phyloP scores from a whole-genome alignment of 2,888 invertebrate genomes.

The Conops quadrifasciatus region DNA sequence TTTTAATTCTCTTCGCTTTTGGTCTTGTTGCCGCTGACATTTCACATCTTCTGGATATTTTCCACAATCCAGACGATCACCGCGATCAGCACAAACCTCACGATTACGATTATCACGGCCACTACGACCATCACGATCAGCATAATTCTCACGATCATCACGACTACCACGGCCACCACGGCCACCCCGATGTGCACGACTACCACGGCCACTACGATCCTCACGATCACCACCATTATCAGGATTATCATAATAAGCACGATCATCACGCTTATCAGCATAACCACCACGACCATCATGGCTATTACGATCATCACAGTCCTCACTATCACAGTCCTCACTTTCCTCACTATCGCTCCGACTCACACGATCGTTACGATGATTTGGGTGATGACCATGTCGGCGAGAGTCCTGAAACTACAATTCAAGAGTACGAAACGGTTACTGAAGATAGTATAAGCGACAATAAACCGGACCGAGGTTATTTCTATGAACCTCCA shows the following conservation, averaged over 20 bases:
- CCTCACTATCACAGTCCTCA: constrained; percentile 21
- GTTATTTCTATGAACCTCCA: constrained; percentile 55
- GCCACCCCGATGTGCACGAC: not conserved
- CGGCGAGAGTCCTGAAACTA: too few relatives aligned
- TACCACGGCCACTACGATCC: constrained; percentile 44
- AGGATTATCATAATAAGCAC: constrained; percentile 46
- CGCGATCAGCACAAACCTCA: not conserved
- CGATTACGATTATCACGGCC: not conserved
- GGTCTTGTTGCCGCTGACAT: constrained; percentile 30
- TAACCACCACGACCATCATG: constrained; percentile 46
- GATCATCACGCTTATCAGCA: constrained; percentile 45
- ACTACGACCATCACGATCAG: not conserved
- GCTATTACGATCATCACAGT: constrained; percentile 26
- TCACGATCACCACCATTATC: constrained; percentile 44
- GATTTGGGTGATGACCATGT: too few relatives aligned
- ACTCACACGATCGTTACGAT: too few relatives aligned
- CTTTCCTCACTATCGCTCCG: not conserved
- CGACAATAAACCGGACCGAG: too few relatives aligned
- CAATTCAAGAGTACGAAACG: too few relatives aligned
- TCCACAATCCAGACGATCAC: not conserved
- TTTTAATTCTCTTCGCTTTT: constrained; percentile 12
- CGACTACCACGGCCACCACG: not conserved
- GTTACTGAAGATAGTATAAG: too few relatives aligned
- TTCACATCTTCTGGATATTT: constrained; percentile 12
- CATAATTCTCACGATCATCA: not conserved